Conservation (phyloP, 2,888 invertebrate species). For the Stenodema calcarata region DNA sequence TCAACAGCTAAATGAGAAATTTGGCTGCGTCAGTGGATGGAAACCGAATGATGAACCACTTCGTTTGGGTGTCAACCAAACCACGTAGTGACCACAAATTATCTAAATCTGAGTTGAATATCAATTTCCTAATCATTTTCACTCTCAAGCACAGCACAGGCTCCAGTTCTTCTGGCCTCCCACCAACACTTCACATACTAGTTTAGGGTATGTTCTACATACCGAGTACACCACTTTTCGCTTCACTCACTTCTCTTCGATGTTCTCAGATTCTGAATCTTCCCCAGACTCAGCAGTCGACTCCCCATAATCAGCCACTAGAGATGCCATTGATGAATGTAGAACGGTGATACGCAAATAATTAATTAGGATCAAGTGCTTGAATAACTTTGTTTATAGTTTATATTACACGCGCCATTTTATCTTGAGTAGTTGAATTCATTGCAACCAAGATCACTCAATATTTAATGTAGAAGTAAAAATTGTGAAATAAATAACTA, state of each 20-base stretch:
- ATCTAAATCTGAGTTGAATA: no score
- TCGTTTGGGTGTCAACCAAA: no score
- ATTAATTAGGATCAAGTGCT: background rate
- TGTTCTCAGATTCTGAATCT: conserved; percentile 61
- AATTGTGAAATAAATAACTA: background rate
- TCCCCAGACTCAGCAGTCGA: conserved; percentile 59
- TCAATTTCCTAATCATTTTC: no score
- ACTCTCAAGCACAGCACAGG: no score
- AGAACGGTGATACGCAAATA: background rate
- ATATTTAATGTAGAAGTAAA: background rate
- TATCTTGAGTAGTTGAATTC: background rate
- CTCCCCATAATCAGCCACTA: conserved; percentile 72
- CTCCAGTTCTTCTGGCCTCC: no score
- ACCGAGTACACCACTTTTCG: no score
- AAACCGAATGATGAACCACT: no score
- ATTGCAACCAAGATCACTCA: background rate
- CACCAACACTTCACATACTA: no score
- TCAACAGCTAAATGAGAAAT: no score
- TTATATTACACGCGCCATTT: background rate
- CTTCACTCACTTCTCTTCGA: conserved; percentile 61
- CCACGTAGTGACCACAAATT: no score
- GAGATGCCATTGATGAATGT: conserved; percentile 65
- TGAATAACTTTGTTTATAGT: background rate
- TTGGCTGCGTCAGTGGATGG: no score
- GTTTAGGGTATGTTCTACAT: no score